Percentiles rank a stretch among this genome's conserved stretches.
phyloP scores from a whole-genome alignment of 2,113 vertebrate genomes.

The Antechinus stuartii region DNA sequence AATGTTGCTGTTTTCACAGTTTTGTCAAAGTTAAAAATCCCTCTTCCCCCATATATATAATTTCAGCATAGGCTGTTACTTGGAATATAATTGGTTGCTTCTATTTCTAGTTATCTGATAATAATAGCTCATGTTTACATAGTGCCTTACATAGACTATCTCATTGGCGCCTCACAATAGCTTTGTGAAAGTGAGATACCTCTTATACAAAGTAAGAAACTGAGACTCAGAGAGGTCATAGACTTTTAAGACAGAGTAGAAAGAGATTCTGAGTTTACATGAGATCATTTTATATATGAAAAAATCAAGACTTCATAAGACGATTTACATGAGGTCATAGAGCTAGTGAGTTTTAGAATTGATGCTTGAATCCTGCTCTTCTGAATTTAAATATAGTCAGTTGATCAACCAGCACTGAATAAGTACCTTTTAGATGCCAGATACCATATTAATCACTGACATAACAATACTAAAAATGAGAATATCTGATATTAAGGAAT shows the following conservation, averaged over 20 bases:
- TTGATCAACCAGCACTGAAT: neutral
- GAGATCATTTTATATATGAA: neutral
- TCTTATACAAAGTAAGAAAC: neutral
- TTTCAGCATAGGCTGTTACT: neutral
- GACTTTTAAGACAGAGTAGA: neutral
- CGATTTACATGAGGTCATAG: neutral
- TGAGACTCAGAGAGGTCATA: neutral
- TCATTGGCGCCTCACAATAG: neutral
- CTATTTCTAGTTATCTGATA: slow-evolving; percentile 13
- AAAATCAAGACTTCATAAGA: neutral
- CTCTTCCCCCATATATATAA: neutral
- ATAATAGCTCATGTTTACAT: neutral
- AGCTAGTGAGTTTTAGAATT: neutral
- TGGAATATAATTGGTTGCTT: slow-evolving; percentile 3
- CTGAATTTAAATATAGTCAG: neutral
- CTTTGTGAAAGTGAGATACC: neutral
- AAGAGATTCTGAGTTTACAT: neutral
- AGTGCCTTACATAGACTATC: neutral
- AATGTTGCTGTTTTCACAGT: neutral
- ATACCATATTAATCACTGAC: neutral
- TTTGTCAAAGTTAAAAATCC: neutral
- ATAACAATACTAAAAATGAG: neutral
- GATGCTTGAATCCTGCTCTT: neutral
- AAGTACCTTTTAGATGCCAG: neutral
- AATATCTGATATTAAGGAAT: neutral